These are phyloP conservation scores for Plestiodon gilberti DNA, from an alignment of 2,113 vertebrate genomes.

Conservation along the genomic window DNA sequence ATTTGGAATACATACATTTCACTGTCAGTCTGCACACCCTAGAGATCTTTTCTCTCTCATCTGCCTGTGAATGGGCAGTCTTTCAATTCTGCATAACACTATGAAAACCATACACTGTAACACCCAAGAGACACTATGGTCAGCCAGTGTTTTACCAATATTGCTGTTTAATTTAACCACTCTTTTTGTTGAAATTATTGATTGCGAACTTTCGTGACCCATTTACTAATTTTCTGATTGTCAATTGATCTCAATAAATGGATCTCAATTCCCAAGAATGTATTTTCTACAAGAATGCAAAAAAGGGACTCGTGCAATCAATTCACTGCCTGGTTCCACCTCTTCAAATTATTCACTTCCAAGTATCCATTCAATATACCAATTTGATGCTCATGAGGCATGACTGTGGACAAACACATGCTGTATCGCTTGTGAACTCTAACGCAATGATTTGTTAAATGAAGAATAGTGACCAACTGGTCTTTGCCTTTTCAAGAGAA, in stretches of 20 bases:
- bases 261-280: not conserved
- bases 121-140: not conserved
- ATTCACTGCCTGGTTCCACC: not conserved
- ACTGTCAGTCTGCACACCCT: not conserved
- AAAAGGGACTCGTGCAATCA: not conserved
- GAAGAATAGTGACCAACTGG: conserved; percentile 12
- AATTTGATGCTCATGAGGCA: not conserved
- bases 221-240: not conserved
- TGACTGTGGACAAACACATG: conserved; percentile 3
- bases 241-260: conserved; percentile 22
- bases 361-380: not conserved
- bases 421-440: not conserved
- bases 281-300: not conserved
- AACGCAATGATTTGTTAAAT: not conserved
- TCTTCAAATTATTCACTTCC: not conserved
- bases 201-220: not conserved
- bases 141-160: conserved; percentile 7
- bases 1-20: not conserved
- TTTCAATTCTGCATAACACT: not conserved
- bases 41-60: rapidly evolving
- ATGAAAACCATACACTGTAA: not conserved
- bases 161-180: conserved; percentile 24
- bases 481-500: conserved; percentile 27
- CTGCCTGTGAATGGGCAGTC: not conserved
- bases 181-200: conserved; percentile 12